Evolutionary conservation across 2,797 vertebrate genomes (phyloP), one percentile per base, ranked within the genome.

Genomic region (Phyllotis vaccarum): DNA sequence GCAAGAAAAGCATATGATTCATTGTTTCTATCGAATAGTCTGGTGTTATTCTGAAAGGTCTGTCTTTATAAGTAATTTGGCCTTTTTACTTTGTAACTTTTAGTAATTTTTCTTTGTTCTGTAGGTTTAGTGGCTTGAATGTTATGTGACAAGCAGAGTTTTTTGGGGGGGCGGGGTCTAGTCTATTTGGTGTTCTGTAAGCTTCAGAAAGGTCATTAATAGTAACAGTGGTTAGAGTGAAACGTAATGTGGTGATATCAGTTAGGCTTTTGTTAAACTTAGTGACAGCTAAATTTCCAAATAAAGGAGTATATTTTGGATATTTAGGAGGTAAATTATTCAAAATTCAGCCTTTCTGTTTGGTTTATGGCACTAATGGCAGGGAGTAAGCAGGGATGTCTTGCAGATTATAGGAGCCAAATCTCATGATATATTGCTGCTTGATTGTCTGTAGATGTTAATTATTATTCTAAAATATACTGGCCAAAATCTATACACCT

Each of bases 141-240:
- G n/a, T n/a, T n/a, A n/a, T n/a, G n/a, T n/a, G n/a, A n/a, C n/a
- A n/a, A n/a, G n/a, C n/a, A n/a, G n/a, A n/a, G n/a, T n/a, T n/a
- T n/a, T n/a, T n/a, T n/a, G n/a, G n/a, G n/a, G n/a, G n/a, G n/a
- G n/a, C n/a, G n/a, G n/a, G n/a, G n/a, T n/a, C n/a, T n/a, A n/a
- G n/a, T n/a, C n/a, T n/a, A n/a, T n/a, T n/a, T n/a, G n/a, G n/a
- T n/a, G n/a, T n/a, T n/a, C n/a, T n/a, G n/a, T n/a, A n/a, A n/a
- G n/a, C 43, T 91, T 94, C 21, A 70, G 68, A 93, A 96, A 95
- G 29, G 21, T 76, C 29, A 64, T n/a, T 66, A 66, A 49, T 70
- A 85, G 54, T 13, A 86, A 76, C 14, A 94, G 34, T 64, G 7
- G 62, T 19, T 7, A 83, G 19, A 86, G 19, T 37, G 27, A 11